These are phyloP conservation scores for Cistogaster globosa DNA, from an alignment of 2,888 invertebrate genomes.

Conservation along the genomic window DNA sequence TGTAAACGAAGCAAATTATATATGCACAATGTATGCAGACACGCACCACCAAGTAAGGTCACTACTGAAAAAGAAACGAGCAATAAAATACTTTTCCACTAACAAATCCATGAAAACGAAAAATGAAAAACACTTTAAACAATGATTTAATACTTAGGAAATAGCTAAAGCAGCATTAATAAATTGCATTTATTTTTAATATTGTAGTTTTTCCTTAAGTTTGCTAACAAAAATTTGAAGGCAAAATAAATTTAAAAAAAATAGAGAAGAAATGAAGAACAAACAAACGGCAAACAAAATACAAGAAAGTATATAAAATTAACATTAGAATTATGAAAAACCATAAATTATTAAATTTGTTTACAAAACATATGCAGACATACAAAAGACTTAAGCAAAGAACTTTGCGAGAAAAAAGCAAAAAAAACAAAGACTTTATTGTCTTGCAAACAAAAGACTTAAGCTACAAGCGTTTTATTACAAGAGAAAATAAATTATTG, in stretches of 20 bases:
- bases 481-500: neutral
- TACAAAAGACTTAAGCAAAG: constrained; percentile 27
- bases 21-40: constrained; percentile 67
- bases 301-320: neutral
- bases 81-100: constrained; percentile 59
- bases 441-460: neutral
- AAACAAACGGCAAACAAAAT: neutral
- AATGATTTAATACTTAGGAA: constrained; percentile 65
- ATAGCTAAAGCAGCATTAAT: constrained; percentile 57
- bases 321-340: constrained; percentile 7
- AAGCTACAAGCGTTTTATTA: constrained; percentile 6
- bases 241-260: constrained; percentile 3
- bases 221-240: constrained; percentile 11
- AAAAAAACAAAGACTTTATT: neutral
- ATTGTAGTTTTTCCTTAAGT: constrained; percentile 22
- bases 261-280: neutral
- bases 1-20: constrained; percentile 55
- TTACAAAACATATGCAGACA: neutral
- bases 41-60: constrained; percentile 70
- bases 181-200: constrained; percentile 67
- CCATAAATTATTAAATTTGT: constrained; percentile 8
- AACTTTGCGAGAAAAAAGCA: neutral
- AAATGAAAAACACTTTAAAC: constrained; percentile 22
- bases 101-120: constrained; percentile 10
- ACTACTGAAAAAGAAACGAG: constrained; percentile 54